Evolutionary conservation across 2,888 invertebrate genomes (phyloP), one percentile per base, ranked within the genome.

Genomic region (Pedicia rivosa): DNA sequence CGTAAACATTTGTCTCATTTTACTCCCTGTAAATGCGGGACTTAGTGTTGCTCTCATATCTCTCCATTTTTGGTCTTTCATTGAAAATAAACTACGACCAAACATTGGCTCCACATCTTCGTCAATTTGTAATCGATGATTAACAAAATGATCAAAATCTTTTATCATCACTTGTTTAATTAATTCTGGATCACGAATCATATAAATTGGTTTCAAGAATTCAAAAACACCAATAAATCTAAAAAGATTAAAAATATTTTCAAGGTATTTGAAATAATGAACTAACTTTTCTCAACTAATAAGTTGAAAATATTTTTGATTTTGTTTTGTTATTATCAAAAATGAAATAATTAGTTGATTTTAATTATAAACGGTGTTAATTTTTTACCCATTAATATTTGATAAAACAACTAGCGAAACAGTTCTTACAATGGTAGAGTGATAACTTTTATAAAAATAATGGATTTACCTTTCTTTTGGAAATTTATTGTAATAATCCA

Each of bases 141-240:
- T 19, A 12, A 17, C 17, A 9, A 31, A 31, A 31, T 31, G 19
- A n/a, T 17, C 19, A 12, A 31, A 31, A 12, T 31, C 19, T 31
- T 31, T 31, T 6, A 31, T 19, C n/a, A 17, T 31, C 17, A 31
- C 12, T 31, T 31, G 31, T 31, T 31, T 31, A n/a, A 31, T 31
- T 31, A 31, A 12, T 31, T 31, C 31, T n/a, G 31, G 31, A 19
- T 31, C 31, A 12, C 31, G 55, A 10, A 72, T 52, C 22, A 70
- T 41, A 5, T 65, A 39, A 1, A 63, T 38, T 0, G 66, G 66
- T 0, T 42, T 43, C 0, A 54, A 40, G 19, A 67, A 59, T 45
- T 67, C 66, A 40, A 57, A 68, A 22, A 56, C 47, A 2, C 69
- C 70, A 4, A 57, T 54, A 27, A 67, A 57, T 43, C 70, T 69